These are phyloP conservation scores for Vanessa atalanta DNA, from an alignment of 1,140 invertebrate species.

Conservation along the genomic window DNA sequence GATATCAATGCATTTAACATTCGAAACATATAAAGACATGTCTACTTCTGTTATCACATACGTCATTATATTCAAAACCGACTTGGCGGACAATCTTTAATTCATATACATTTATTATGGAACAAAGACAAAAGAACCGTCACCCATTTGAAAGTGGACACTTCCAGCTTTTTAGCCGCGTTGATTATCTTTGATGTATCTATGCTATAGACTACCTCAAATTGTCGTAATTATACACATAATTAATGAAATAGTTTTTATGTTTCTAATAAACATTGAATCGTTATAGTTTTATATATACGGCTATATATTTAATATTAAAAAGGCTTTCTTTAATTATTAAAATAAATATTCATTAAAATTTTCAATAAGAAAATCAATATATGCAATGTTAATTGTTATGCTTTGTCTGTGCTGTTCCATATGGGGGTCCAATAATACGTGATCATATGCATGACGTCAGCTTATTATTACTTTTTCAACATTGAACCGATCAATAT, in stretches of 20 bases:
- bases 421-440: constrained; percentile 57
- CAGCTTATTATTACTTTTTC: constrained; percentile 64
- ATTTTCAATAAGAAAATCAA: constrained; percentile 31
- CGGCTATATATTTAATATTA: background rate
- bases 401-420: constrained; percentile 48
- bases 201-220: background rate
- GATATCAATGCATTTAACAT: too few relatives aligned
- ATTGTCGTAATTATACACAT: too few relatives aligned
- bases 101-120: background rate
- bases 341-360: background rate
- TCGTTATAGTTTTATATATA: too few relatives aligned
- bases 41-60: background rate
- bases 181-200: background rate
- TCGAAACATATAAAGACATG: background rate
- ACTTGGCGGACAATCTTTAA: constrained; percentile 1
- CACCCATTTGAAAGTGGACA: background rate
- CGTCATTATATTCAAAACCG: background rate
- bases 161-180: background rate
- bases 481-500: constrained; percentile 57
- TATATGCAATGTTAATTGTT: constrained; percentile 35
- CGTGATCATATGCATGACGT: constrained; percentile 64
- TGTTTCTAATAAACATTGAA: too few relatives aligned
- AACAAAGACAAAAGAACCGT: background rate
- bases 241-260: too few relatives aligned
- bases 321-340: background rate